Conservation (phyloP, 2,888 invertebrate species). For the Rugalucina vietnamica region DNA sequence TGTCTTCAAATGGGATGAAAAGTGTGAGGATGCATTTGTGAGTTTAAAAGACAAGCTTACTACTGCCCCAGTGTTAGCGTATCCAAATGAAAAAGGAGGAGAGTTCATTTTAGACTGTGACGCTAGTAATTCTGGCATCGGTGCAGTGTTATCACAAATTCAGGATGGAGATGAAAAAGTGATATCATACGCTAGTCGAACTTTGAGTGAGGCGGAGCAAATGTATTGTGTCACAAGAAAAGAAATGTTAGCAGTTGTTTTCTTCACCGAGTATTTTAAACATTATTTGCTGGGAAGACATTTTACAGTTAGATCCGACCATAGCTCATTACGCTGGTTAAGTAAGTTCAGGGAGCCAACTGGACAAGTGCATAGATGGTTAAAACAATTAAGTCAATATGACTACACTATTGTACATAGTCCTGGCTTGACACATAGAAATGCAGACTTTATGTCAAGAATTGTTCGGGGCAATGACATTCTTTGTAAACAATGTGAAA, state of each 20-base stretch:
- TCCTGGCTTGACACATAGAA: not conserved
- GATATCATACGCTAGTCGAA: conserved; percentile 50
- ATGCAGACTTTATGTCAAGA: not conserved
- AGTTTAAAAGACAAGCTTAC: not conserved
- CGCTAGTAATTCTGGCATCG: conserved; percentile 44
- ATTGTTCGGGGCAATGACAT: not conserved
- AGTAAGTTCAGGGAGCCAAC: conserved; percentile 39
- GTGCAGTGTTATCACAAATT: conserved; percentile 57
- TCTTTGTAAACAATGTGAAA: not conserved
- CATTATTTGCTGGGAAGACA: conserved; percentile 57
- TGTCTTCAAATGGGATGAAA: not conserved
- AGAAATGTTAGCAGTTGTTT: conserved; percentile 56
- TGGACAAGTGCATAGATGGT: conserved; percentile 51
- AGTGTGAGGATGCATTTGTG: not conserved
- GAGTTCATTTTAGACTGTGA: not conserved
- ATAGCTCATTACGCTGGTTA: conserved; percentile 55
- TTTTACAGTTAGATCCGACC: conserved; percentile 56
- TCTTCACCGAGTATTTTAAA: conserved; percentile 56
- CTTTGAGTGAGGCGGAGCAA: conserved; percentile 38
- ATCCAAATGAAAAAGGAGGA: not conserved
- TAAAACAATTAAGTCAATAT: not conserved
- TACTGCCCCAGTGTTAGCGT: not conserved
- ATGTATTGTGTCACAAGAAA: conserved; percentile 52
- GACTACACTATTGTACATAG: not conserved
- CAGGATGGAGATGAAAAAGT: conserved; percentile 61